Percentiles rank a stretch among this genome's conserved stretches.
Evolutionary conservation across 1,140 invertebrate genomes (phyloP).

Genomic region (Popillia japonica): DNA sequence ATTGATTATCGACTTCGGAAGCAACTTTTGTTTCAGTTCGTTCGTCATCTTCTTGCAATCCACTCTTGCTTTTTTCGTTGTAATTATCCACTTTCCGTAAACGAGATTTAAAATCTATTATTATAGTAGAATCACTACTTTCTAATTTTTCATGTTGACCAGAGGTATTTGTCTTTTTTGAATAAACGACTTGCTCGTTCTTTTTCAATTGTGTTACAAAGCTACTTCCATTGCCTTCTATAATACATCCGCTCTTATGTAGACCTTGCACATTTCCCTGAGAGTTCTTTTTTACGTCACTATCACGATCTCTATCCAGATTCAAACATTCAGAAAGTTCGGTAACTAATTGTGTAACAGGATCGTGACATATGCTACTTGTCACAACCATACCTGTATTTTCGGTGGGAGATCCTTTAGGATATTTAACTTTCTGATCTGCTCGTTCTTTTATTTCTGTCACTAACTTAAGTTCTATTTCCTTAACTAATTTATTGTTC

Average conservation of each 20-base stretch:
- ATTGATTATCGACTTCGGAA: constrained; percentile 58
- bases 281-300: constrained; percentile 23
- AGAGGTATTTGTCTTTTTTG: constrained; percentile 47
- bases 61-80: constrained; percentile 59
- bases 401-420: constrained; percentile 62
- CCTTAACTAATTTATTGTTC: constrained; percentile 68
- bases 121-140: constrained; percentile 58
- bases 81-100: constrained; percentile 79
- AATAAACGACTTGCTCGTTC: constrained; percentile 45
- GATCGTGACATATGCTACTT: constrained; percentile 65
- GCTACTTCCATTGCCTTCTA: constrained; percentile 11
- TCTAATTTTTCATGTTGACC: constrained; percentile 48
- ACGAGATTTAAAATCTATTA: constrained; percentile 86
- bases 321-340: constrained; percentile 74
- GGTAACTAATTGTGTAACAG: constrained; percentile 79
- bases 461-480: constrained; percentile 82
- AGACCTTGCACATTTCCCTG: neutral
- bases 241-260: neutral
- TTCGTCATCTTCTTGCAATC: constrained; percentile 62
- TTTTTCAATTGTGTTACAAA: constrained; percentile 57
- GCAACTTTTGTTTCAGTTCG: constrained; percentile 59
- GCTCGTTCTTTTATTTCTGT: constrained; percentile 83
- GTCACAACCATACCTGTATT: constrained; percentile 55
- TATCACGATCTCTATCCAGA: constrained; percentile 57
- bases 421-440: constrained; percentile 68